A percentile compares a stretch with the other conserved stretches of the same genome.
phyloP scores from a whole-genome alignment of 1,140 invertebrate species.

The Conopomorpha cramerella region DNA sequence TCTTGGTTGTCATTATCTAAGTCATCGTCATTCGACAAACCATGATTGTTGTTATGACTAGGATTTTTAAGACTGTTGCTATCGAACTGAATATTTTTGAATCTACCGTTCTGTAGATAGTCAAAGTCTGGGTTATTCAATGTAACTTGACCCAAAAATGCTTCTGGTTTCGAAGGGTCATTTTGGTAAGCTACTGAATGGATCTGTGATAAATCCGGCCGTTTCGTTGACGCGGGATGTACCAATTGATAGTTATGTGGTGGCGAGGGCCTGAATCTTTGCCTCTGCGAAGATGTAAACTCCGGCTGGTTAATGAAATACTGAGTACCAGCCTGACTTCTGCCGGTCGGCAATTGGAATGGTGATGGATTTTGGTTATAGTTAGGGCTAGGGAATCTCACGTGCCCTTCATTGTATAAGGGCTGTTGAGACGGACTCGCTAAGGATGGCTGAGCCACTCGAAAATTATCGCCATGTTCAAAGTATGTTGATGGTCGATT shows the following conservation, averaged over 20 bases:
- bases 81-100: slow-evolving; percentile 48
- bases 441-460: slow-evolving; percentile 18
- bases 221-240: slow-evolving; percentile 51
- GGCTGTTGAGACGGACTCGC: slow-evolving; percentile 15
- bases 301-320: slow-evolving; percentile 54
- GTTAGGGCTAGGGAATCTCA: slow-evolving; percentile 40
- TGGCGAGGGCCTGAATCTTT: slow-evolving; percentile 39
- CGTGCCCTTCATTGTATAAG: slow-evolving; percentile 30
- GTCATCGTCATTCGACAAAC: slow-evolving; percentile 42
- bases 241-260: slow-evolving; percentile 50
- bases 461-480: slow-evolving; percentile 36
- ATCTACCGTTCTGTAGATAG: slow-evolving; percentile 40
- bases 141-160: slow-evolving; percentile 63
- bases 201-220: slow-evolving; percentile 45
- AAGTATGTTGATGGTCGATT: slow-evolving; percentile 37
- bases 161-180: slow-evolving; percentile 62
- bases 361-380: slow-evolving; percentile 53
- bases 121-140: slow-evolving; percentile 62
- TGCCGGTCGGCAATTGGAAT: slow-evolving; percentile 48
- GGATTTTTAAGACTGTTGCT: slow-evolving; percentile 46
- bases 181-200: slow-evolving; percentile 56
- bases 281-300: slow-evolving; percentile 27
- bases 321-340: slow-evolving; percentile 43
- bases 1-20: slow-evolving; percentile 52
- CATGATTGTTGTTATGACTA: slow-evolving; percentile 43